Conservation (phyloP, 1,140 invertebrate genomes). For the Polyergus mexicanus region DNA sequence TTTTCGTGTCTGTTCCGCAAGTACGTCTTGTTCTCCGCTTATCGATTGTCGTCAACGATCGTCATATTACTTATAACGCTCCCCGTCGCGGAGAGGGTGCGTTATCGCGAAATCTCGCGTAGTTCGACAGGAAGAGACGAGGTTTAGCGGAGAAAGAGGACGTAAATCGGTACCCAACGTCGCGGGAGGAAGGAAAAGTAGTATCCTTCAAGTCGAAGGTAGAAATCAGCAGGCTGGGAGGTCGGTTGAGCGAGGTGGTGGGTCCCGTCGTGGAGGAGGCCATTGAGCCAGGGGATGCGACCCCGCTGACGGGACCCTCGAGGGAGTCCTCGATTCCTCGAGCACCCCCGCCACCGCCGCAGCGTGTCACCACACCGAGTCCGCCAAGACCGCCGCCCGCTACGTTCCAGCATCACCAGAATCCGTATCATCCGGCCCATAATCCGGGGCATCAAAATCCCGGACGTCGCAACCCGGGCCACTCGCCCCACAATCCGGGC, state of each 20-base stretch:
- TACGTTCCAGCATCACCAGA: constrained; percentile 63
- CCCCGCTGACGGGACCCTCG: constrained; percentile 85
- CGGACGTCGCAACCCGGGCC: constrained; percentile 17
- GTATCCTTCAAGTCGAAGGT: constrained; percentile 71
- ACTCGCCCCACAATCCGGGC: constrained; percentile 39
- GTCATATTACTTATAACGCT: neutral
- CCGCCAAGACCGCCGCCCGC: constrained; percentile 76
- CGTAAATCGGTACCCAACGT: neutral
- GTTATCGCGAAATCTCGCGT: constrained; percentile 9
- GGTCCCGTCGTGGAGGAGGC: constrained; percentile 87
- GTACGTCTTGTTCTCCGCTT: neutral
- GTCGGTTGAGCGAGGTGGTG: constrained; percentile 86
- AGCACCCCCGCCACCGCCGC: constrained; percentile 73
- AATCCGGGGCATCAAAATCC: constrained; percentile 54
- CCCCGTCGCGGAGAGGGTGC: neutral
- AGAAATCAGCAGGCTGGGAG: constrained; percentile 86
- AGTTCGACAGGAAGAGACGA: constrained; percentile 4
- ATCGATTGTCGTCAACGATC: constrained; percentile 29
- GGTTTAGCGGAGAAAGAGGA: neutral
- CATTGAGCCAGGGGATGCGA: constrained; percentile 86
- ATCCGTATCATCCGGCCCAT: constrained; percentile 24
- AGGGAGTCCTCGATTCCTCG: constrained; percentile 80
- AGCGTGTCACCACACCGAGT: constrained; percentile 74
- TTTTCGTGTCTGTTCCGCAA: neutral
- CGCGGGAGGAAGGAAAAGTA: constrained; percentile 53